Evolutionary conservation across 2,888 invertebrate genomes (phyloP).

Genomic region (Anoplius nigerrimus): DNA sequence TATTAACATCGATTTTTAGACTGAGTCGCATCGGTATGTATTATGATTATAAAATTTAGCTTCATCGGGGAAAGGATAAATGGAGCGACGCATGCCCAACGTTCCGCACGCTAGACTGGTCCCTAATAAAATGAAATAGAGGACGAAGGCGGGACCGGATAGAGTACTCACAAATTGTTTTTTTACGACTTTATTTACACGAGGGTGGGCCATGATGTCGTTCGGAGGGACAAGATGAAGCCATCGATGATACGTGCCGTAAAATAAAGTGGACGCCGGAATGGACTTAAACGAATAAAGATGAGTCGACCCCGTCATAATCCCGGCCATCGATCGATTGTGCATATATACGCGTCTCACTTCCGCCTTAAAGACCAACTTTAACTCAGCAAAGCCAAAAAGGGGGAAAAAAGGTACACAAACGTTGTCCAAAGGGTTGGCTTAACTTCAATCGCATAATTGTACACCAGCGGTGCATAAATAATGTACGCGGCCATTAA

Average conservation of each 20-base stretch:
- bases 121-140: slow-evolving; percentile 30
- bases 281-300: slow-evolving; percentile 8
- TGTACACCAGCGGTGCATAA: too few relatives aligned
- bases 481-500: too few relatives aligned
- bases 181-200: slow-evolving; percentile 48
- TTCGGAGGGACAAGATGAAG: slow-evolving; percentile 30
- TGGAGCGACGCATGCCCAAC: slow-evolving; percentile 1
- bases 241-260: slow-evolving; percentile 11
- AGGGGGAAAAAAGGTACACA: too few relatives aligned
- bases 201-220: slow-evolving; percentile 31
- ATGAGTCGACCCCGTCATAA: background rate
- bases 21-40: too few relatives aligned
- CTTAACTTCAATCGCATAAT: too few relatives aligned
- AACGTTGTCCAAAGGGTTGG: too few relatives aligned
- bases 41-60: background rate
- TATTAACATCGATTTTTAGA: too few relatives aligned
- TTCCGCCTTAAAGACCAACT: background rate
- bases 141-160: background rate
- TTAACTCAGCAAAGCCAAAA: background rate
- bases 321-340: slow-evolving; percentile 9
- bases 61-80: slow-evolving; percentile 1
- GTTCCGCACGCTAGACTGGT: slow-evolving; percentile 9
- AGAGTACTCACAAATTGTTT: slow-evolving; percentile 36
- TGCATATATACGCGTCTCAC: background rate
- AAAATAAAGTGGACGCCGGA: slow-evolving; percentile 12